Evolutionary conservation across 30 jellyfish, hydroid and myxozoan genomes (phyloP).

Genomic region (Chrysaora quinquecirrha): DNA sequence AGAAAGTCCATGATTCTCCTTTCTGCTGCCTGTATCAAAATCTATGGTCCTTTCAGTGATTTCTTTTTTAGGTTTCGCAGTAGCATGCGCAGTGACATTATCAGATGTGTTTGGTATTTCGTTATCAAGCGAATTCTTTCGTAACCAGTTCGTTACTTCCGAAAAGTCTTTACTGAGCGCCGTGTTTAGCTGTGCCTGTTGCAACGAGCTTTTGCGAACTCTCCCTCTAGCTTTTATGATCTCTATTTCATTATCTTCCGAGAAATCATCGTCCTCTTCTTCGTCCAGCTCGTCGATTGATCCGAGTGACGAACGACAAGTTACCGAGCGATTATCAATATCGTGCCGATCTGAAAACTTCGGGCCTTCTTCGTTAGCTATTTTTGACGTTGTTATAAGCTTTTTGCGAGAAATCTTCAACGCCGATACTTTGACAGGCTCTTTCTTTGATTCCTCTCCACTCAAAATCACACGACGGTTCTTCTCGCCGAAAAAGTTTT

Average conservation of each 20-base stretch:
- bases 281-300: slow-evolving; percentile 59
- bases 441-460: background rate
- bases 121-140: slow-evolving; percentile 11
- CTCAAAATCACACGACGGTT: slow-evolving; percentile 2
- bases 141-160: slow-evolving; percentile 49
- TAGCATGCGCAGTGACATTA: background rate
- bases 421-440: slow-evolving; percentile 51
- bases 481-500: background rate
- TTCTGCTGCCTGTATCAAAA: background rate
- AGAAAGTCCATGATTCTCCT: background rate
- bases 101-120: background rate
- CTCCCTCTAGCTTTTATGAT: background rate
- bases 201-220: background rate
- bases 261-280: slow-evolving; percentile 16
- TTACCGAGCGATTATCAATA: slow-evolving; percentile 38
- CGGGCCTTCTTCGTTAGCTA: background rate
- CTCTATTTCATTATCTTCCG: background rate
- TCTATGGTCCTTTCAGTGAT: background rate
- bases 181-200: slow-evolving; percentile 7
- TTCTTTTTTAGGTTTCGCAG: background rate
- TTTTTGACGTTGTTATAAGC: slow-evolving; percentile 15
- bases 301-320: slow-evolving; percentile 63
- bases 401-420: slow-evolving; percentile 45
- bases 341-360: slow-evolving; percentile 25
- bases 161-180: slow-evolving; percentile 27